Evolutionary conservation across 2,797 vertebrate genomes (phyloP).

Genomic region (Balearica regulorum): DNA sequence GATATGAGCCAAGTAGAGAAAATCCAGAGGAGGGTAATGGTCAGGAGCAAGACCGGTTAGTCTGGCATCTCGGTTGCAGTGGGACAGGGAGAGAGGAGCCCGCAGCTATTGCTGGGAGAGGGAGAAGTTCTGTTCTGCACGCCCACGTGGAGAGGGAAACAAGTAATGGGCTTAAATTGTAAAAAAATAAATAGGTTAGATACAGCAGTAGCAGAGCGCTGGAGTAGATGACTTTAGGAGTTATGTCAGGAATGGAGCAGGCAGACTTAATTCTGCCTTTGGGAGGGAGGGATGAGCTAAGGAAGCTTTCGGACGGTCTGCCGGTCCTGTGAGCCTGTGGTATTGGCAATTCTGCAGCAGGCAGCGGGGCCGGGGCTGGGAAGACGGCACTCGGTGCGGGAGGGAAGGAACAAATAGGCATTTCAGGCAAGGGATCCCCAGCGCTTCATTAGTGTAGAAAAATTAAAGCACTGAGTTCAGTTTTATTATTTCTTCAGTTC

Average conservation of each 20-base stretch:
- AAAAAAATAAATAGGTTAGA: not conserved
- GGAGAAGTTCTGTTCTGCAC: not conserved
- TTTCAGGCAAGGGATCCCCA: not conserved
- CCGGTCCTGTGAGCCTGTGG: not conserved
- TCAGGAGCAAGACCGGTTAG: fast-evolving
- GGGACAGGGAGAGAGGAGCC: not conserved
- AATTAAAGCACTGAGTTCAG: not conserved
- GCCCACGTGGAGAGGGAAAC: not conserved
- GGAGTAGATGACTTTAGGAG: not conserved
- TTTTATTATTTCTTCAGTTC: not conserved
- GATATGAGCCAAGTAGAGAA: not conserved
- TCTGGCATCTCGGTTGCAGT: fast-evolving
- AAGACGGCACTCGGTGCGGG: not conserved
- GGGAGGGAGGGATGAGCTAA: not conserved
- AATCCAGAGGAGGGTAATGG: not conserved
- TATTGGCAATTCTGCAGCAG: not conserved
- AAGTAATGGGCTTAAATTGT: not conserved
- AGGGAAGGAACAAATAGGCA: not conserved
- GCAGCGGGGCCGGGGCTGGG: not conserved
- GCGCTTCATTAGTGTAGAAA: not conserved
- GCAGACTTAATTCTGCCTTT: not conserved
- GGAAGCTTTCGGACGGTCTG: not conserved
- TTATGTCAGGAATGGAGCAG: not conserved
- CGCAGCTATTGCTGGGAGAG: not conserved
- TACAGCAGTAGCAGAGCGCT: not conserved